phyloP scores from a whole-genome alignment of 2,113 vertebrate species.

The Sceloporus tristichus region DNA sequence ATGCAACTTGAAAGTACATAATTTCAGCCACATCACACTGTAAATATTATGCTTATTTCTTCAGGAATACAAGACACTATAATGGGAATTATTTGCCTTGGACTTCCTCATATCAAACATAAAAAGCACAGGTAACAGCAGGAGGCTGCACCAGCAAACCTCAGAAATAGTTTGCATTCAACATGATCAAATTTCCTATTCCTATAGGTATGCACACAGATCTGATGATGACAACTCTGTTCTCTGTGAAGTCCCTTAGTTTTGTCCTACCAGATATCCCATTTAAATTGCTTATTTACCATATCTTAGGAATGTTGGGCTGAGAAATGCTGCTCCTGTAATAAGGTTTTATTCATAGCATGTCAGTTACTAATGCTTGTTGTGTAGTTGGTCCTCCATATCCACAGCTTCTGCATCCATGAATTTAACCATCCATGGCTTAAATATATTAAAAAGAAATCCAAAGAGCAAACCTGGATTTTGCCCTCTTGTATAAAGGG shows the following conservation, averaged over 20 bases:
- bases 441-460: too few relatives aligned
- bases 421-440: too few relatives aligned
- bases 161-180: not conserved
- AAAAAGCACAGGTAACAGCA: not conserved
- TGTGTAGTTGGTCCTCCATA: too few relatives aligned
- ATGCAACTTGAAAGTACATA: not conserved
- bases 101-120: not conserved
- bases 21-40: not conserved
- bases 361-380: not conserved
- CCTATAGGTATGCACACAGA: not conserved
- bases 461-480: too few relatives aligned
- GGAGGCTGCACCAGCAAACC: not conserved
- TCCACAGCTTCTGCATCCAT: too few relatives aligned
- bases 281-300: not conserved
- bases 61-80: not conserved
- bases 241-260: not conserved
- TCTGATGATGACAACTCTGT: not conserved
- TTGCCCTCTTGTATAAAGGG: too few relatives aligned
- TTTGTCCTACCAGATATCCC: not conserved
- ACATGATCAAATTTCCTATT: not conserved
- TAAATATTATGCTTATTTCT: constrained; percentile 2
- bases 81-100: not conserved
- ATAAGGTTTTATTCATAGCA: not conserved
- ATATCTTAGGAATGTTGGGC: not conserved
- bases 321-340: not conserved